A percentile compares a stretch with the other conserved stretches of the same genome.
Evolutionary conservation across 1,140 invertebrate genomes (phyloP).

Genomic region (Heliconius eleuchia): DNA sequence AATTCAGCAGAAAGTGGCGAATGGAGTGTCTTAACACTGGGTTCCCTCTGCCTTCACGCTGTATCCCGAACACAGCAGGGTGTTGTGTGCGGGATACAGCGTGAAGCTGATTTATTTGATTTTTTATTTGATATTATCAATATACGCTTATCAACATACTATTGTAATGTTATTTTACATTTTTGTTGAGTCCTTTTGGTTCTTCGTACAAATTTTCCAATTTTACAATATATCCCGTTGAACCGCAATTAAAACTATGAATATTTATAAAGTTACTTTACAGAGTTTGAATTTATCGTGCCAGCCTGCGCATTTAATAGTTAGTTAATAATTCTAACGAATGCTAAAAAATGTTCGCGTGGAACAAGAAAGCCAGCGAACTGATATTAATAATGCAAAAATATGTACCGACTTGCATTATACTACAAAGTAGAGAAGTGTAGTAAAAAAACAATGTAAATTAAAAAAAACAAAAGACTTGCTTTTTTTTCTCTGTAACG

Average conservation of each 20-base stretch:
- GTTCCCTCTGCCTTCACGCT: too few species aligned
- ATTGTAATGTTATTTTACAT: background rate
- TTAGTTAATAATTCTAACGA: conserved; percentile 17
- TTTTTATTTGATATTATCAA: too few species aligned
- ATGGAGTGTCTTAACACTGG: too few species aligned
- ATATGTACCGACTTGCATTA: background rate
- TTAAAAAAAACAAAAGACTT: background rate
- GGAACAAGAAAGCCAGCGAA: background rate
- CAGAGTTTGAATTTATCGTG: conserved; percentile 4
- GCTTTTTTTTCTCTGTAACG: background rate
- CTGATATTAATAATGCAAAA: conserved; percentile 8
- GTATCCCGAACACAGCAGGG: too few species aligned
- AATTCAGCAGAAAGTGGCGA: too few species aligned
- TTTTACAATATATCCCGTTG: background rate
- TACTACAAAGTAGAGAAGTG: background rate
- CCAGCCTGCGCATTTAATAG: conserved; percentile 8
- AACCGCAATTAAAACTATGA: background rate
- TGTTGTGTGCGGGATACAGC: too few species aligned
- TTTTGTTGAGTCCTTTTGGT: background rate
- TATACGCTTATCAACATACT: background rate
- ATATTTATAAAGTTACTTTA: conserved; percentile 5
- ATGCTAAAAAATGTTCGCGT: conserved; percentile 11
- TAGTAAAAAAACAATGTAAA: conserved; percentile 7
- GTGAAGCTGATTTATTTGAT: too few species aligned
- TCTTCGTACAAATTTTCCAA: background rate